phyloP scores from a whole-genome alignment of 2,888 invertebrate species.

The Alloplasta piceator region DNA sequence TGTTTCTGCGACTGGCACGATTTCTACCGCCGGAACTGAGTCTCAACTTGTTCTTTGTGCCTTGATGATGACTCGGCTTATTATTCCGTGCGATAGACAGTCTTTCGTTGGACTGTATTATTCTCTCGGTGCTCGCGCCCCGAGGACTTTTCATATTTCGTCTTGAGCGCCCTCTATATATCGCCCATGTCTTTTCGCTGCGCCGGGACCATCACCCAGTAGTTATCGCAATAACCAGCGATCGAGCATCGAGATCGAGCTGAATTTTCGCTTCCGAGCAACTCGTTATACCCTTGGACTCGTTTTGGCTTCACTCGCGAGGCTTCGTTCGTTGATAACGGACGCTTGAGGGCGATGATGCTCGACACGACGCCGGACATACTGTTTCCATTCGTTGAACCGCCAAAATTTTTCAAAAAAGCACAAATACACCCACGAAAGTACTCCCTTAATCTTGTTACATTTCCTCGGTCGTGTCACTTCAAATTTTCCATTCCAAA shows the following conservation, averaged over 20 bases:
- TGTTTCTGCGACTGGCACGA: constrained; percentile 29
- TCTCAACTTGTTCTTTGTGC: constrained; percentile 58
- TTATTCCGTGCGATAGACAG: constrained; percentile 67
- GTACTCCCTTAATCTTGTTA: no score
- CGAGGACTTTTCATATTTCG: constrained; percentile 73
- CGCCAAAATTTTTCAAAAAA: constrained; percentile 7
- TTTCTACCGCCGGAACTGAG: constrained; percentile 25
- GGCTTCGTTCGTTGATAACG: constrained; percentile 42
- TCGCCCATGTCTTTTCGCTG: constrained; percentile 22
- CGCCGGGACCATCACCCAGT: constrained; percentile 11
- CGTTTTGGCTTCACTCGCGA: constrained; percentile 53
- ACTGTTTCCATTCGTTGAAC: constrained; percentile 23
- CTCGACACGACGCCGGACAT: constrained; percentile 21
- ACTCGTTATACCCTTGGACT: constrained; percentile 54
- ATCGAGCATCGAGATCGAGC: constrained; percentile 52
- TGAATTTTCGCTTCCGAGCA: constrained; percentile 29
- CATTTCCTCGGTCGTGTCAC: background rate
- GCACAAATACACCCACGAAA: no score
- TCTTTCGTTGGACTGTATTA: constrained; percentile 56
- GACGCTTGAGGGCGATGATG: constrained; percentile 37
- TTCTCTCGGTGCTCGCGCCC: constrained; percentile 67
- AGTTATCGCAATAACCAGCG: background rate
- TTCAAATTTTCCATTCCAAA: background rate
- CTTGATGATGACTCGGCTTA: constrained; percentile 53
- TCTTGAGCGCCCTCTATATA: constrained; percentile 24